Base-by-base conservation (phyloP, 2,113 vertebrate genomes). In the Pelecanoides urinatrix region DNA sequence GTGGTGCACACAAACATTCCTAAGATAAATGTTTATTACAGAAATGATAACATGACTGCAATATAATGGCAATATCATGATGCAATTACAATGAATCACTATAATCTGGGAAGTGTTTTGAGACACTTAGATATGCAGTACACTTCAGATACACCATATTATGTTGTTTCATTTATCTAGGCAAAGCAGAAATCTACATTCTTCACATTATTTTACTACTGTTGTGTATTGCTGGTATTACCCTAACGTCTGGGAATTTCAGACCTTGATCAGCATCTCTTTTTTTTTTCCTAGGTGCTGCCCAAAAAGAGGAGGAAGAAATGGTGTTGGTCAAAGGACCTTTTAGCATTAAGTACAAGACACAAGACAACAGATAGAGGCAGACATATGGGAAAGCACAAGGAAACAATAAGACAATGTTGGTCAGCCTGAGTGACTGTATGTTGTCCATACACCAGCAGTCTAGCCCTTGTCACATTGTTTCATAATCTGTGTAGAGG, bases 11-110 rank as follows among this genome's bases (percentile, higher is more conserved):
- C 65, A 81, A 96, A 89, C 92, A 94, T 88, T 92, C 68, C 83
- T 92, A 89, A 94, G 91, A 96, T 94, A 96, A 96, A 96, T 96
- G 94, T 96, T 97, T 97, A 96, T 94, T 96, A 95, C 36, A 1
- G 91, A 91, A 95, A 96, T 83, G 82, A 94, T 95, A 97, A 94
- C 92, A 94, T 65, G 86, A 94, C 94, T 97, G 94, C 86, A 94
- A 74, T 91, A 86, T 86, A 97, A 97, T 94, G 76, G 91, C 83
- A 95, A 75, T 89, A 95, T 89, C 91, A 96, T 85, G 88, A 89
- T 94, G 92, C 88, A 95, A 96, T 96, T 96, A 96, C 86, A 96
- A 91, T 94, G 91, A 94, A 97, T 97, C 92, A 95, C 68, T 75
- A 13, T 84, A 84, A 96, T 65, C 88, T 66, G 20, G 87, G 83